Evolutionary conservation across 2,888 invertebrate species (phyloP), one percentile per base, ranked within the genome.

Genomic region (Euspilapteryx auroguttella): DNA sequence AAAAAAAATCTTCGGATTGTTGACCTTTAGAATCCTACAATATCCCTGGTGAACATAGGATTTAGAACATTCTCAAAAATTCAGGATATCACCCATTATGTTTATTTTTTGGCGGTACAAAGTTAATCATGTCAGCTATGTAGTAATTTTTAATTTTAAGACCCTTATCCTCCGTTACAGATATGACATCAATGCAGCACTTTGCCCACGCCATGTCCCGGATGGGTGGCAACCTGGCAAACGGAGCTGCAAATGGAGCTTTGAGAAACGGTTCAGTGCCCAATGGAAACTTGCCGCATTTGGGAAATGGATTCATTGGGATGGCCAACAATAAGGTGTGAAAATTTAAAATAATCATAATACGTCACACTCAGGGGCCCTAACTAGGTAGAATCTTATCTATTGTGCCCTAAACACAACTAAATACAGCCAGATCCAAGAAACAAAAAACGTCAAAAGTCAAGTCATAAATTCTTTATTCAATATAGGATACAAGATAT

Each of bases 191-290:
- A 12, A 48, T 58, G 47, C 57, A 66, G 30, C 65, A 66, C 32
- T 55, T 78, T 29, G 62, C 73, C 3, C 73, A 79, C 36, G 75
- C 76, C 1, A 58, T 68, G 43, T 50, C 64, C 3, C 63, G 73
- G 9, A 59, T 75, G 52, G 65, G 57, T 13, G 66, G 64, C 12
- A n/a, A n/a, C n/a, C n/a, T n/a, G n/a, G n/a, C n/a, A n/a, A n/a
- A n/a, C n/a, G n/a, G n/a, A n/a, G n/a, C n/a, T n/a, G n/a, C n/a
- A 11, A 66, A 66, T 36, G 66, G 65, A 1, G 36, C 41, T 10
- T 21, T 45, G 12, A 45, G 37, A 14, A 56, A 56, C 24, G 53
- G 68, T 2, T 30, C 35, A 8, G 39, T 49, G n/a, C 41, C 45
- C 27, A 73, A 75, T 33, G 71, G 69, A 2, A 40, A 47, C 2